Percentiles rank a stretch among this genome's conserved stretches.
These are phyloP conservation scores for Gadus macrocephalus DNA, from an alignment of 2,113 vertebrate species.

Conservation along the genomic window DNA sequence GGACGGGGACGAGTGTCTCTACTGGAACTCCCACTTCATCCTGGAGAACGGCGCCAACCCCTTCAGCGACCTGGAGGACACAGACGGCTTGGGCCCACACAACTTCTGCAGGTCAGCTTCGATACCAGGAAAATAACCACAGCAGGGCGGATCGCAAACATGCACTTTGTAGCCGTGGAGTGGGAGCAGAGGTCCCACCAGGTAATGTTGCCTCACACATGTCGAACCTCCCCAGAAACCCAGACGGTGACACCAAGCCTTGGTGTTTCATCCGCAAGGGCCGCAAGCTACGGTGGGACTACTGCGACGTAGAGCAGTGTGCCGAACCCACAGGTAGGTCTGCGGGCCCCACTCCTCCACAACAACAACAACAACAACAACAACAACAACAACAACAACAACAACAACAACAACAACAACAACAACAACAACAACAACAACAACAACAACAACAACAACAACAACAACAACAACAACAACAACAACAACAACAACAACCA, in stretches of 20 bases:
- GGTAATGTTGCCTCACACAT: too few relatives aligned
- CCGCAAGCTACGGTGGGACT: conserved; percentile 57
- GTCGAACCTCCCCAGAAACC: conserved; percentile 56
- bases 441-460: too few relatives aligned
- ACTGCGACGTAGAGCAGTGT: conserved; percentile 65
- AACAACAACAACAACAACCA: too few relatives aligned
- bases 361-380: too few relatives aligned
- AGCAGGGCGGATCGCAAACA: too few relatives aligned
- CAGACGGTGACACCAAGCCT: conserved; percentile 67
- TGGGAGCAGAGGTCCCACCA: too few relatives aligned
- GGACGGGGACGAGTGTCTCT: conserved; percentile 62
- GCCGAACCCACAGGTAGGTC: conserved; percentile 42
- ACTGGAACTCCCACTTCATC: conserved; percentile 74
- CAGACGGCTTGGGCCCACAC: conserved; percentile 64
- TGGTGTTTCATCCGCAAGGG: conserved; percentile 71
- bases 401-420: neutral
- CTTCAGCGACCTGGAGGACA: conserved; percentile 41
- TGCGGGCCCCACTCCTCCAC: too few relatives aligned
- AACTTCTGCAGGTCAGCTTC: conserved; percentile 72
- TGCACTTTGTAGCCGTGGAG: too few relatives aligned
- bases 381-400: too few relatives aligned
- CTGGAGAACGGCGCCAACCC: conserved; percentile 48
- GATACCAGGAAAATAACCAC: too few relatives aligned
- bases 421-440: neutral
- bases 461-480: too few relatives aligned